These are phyloP conservation scores for Diadegma fenestrale DNA, from an alignment of 2,888 invertebrate genomes.

Conservation along the genomic window DNA sequence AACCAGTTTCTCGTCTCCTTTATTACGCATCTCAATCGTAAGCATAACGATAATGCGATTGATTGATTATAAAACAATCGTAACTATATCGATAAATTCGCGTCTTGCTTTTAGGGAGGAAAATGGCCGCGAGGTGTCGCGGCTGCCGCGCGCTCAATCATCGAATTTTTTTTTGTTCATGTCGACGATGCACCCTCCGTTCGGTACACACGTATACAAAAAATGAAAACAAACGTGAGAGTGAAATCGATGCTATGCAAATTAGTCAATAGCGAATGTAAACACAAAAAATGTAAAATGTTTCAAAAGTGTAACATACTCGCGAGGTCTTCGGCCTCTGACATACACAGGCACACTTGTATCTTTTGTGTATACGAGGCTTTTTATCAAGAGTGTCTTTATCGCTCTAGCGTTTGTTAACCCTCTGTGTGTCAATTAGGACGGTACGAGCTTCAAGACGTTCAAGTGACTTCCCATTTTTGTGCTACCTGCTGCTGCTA, in stretches of 20 bases:
- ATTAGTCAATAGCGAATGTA: not conserved
- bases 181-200: not conserved
- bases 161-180: not conserved
- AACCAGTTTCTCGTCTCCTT: not conserved
- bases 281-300: not conserved
- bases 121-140: slow-evolving; percentile 7
- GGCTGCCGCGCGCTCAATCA: not conserved
- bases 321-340: slow-evolving; percentile 50
- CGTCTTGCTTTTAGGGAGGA: not conserved
- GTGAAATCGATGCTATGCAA: not conserved
- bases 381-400: slow-evolving; percentile 50
- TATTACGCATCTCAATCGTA: not conserved
- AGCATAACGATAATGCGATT: not conserved
- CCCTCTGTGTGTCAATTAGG: slow-evolving; percentile 48
- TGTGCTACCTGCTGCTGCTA: slow-evolving; percentile 19
- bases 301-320: slow-evolving; percentile 25
- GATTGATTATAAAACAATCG: not conserved
- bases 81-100: not conserved
- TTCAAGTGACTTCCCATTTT: not conserved
- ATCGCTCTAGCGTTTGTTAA: slow-evolving; percentile 51
- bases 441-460: slow-evolving; percentile 6
- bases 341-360: slow-evolving; percentile 37
- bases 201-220: not conserved
- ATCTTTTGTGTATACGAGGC: slow-evolving; percentile 15
- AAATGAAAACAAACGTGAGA: not conserved